Conservation (phyloP, 2,888 invertebrate genomes). For the Aromia moschata region DNA sequence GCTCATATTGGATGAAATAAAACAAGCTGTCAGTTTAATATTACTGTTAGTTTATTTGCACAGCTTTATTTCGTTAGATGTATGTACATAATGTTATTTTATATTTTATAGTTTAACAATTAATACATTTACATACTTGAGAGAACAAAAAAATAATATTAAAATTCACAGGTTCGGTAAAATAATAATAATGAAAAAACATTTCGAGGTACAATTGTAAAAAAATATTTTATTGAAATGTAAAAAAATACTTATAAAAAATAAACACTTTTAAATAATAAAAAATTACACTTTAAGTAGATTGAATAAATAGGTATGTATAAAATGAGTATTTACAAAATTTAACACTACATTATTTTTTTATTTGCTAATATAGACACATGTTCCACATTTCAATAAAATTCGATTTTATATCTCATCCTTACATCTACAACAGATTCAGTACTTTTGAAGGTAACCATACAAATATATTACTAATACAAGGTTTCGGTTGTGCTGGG, state of each 20-base stretch:
- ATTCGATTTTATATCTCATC: slow-evolving; percentile 19
- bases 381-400: slow-evolving; percentile 27
- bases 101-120: slow-evolving; percentile 19
- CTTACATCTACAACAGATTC: slow-evolving; percentile 37
- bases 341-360: slow-evolving; percentile 22
- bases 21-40: slow-evolving; percentile 11
- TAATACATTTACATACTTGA: slow-evolving; percentile 25
- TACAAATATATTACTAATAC: slow-evolving; percentile 29
- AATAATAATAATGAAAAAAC: slow-evolving; percentile 24
- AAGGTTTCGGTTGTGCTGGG: slow-evolving; percentile 16
- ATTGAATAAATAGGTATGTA: slow-evolving; percentile 26
- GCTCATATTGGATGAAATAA: slow-evolving; percentile 2
- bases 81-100: slow-evolving; percentile 23
- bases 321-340: slow-evolving; percentile 28
- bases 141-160: slow-evolving; percentile 20
- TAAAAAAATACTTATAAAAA: slow-evolving; percentile 29
- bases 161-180: slow-evolving; percentile 26
- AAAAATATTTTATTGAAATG: slow-evolving; percentile 29
- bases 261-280: slow-evolving; percentile 26
- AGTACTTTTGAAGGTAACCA: slow-evolving; percentile 47
- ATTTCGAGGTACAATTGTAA: slow-evolving; percentile 26
- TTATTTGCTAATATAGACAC: slow-evolving; percentile 16
- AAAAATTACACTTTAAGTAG: slow-evolving; percentile 26
- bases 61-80: slow-evolving; percentile 27
- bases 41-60: slow-evolving; percentile 27